Conservation (phyloP, 2,888 invertebrate genomes). For the Muscina levida region DNA sequence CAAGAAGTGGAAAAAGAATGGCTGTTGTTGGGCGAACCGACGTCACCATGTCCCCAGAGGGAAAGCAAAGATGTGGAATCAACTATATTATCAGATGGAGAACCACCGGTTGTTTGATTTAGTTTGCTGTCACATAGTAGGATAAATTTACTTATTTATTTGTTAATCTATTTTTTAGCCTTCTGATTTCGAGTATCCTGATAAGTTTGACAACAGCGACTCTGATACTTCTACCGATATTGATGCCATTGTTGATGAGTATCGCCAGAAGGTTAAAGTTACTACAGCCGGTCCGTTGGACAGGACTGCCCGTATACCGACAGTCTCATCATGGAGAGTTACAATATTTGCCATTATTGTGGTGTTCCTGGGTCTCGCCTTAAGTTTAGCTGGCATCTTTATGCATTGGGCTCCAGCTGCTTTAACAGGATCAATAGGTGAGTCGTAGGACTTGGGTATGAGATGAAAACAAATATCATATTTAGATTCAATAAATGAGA, state of each 20-base stretch:
- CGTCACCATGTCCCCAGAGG: constrained; percentile 77
- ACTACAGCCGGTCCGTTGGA: constrained; percentile 80
- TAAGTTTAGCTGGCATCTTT: constrained; percentile 74
- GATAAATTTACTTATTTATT: no score
- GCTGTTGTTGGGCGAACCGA: constrained; percentile 79
- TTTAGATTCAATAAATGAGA: no score
- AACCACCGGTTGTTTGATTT: constrained; percentile 73
- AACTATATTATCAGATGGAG: constrained; percentile 77
- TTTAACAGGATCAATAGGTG: constrained; percentile 74
- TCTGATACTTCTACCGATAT: constrained; percentile 88
- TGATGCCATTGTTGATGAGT: constrained; percentile 89
- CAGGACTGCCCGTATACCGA: constrained; percentile 77
- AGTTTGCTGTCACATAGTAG: not conserved
- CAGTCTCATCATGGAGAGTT: constrained; percentile 78
- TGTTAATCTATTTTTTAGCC: constrained; percentile 67
- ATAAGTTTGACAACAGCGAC: constrained; percentile 82
- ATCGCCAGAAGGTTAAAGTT: constrained; percentile 86
- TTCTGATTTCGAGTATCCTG: constrained; percentile 78
- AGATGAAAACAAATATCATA: no score
- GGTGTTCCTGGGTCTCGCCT: constrained; percentile 74
- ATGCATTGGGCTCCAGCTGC: constrained; percentile 75
- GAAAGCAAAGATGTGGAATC: constrained; percentile 78
- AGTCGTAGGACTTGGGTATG: constrained; percentile 22
- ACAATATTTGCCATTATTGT: constrained; percentile 76
- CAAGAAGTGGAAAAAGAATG: constrained; percentile 79